phyloP scores from a whole-genome alignment of 2,888 invertebrate genomes.

The Linyphia triangularis region DNA sequence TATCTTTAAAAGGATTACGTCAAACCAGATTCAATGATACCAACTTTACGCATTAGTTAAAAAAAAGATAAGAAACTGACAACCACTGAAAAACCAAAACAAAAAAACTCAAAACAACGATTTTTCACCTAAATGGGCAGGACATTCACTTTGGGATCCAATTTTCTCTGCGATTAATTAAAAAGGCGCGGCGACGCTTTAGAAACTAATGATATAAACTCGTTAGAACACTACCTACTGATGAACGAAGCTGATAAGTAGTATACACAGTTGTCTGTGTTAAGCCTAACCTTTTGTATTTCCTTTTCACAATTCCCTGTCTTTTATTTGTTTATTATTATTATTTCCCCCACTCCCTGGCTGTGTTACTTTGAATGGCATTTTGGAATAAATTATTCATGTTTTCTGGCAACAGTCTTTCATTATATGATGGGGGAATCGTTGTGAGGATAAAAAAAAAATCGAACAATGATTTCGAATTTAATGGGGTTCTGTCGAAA shows the following conservation, averaged over 20 bases:
- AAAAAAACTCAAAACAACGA: not conserved
- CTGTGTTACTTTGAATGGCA: conserved; percentile 14
- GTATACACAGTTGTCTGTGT: not conserved
- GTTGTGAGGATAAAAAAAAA: not conserved
- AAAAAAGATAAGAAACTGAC: not conserved
- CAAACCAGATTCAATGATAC: not conserved
- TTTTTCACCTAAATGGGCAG: conserved; percentile 66
- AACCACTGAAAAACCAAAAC: too few species aligned
- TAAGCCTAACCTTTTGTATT: conserved; percentile 4
- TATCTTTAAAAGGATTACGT: not conserved
- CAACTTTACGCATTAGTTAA: not conserved
- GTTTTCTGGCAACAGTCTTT: conserved; percentile 30
- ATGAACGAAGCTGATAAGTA: conserved; percentile 43
- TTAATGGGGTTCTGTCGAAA: conserved; percentile 34
- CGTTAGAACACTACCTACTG: conserved; percentile 50
- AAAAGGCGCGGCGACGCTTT: conserved; percentile 72
- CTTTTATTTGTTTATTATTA: conserved; percentile 12
- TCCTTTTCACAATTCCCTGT: not conserved
- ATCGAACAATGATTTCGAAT: conserved; percentile 52
- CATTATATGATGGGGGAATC: conserved; percentile 43
- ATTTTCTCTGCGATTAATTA: conserved; percentile 72
- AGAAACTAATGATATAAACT: conserved; percentile 64
- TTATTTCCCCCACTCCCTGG: conserved; percentile 3
- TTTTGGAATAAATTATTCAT: conserved; percentile 71
- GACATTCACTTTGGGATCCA: conserved; percentile 58